Evolutionary conservation across 2,888 invertebrate species (phyloP).

Genomic region (Slavum lentiscoides): DNA sequence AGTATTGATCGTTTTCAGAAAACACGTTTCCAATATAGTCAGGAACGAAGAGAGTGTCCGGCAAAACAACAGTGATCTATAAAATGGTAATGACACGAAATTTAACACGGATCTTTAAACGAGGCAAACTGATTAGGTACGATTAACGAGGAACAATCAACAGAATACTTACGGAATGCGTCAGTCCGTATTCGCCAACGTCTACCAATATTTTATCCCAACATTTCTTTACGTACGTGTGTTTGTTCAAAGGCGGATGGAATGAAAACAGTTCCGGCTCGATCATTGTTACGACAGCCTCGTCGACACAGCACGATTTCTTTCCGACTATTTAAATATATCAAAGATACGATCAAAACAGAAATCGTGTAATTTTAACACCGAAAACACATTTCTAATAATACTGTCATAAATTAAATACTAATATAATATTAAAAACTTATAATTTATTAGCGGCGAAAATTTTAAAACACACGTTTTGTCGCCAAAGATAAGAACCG

Average conservation of each 20-base stretch:
- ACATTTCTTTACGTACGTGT: constrained; percentile 16
- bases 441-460: not conserved
- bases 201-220: constrained; percentile 34
- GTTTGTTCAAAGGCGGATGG: constrained; percentile 12
- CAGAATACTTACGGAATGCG: constrained; percentile 35
- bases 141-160: not conserved
- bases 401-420: no score
- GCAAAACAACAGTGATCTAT: constrained; percentile 39
- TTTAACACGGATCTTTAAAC: not conserved
- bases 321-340: no score
- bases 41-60: constrained; percentile 26
- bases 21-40: constrained; percentile 29
- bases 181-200: not conserved
- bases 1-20: constrained; percentile 30
- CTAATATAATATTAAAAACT: no score
- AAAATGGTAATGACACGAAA: not conserved
- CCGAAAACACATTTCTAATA: no score
- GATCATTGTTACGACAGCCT: constrained; percentile 4
- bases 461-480: not conserved
- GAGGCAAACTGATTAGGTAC: not conserved
- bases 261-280: constrained; percentile 42
- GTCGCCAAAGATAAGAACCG: no score
- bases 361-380: no score
- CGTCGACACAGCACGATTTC: no score
- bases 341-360: no score